Conservation (phyloP, 1,140 invertebrate species). For the Diorhabda carinulata region DNA sequence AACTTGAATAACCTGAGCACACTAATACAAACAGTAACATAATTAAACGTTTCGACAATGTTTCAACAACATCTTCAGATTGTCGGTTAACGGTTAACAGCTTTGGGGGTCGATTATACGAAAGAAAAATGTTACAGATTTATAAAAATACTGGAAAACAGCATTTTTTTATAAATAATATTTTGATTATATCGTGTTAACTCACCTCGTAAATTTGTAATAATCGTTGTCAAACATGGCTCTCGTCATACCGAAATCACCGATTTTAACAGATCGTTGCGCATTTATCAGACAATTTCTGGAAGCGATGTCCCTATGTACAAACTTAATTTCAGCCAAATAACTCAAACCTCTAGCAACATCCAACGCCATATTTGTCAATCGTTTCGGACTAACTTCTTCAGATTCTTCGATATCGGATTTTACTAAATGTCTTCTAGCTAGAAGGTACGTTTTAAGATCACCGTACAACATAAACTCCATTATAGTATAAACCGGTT, state of each 20-base stretch:
- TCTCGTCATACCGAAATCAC: conserved; percentile 91
- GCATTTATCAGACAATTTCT: conserved; percentile 86
- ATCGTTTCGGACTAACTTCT: conserved; percentile 69
- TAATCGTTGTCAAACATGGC: conserved; percentile 86
- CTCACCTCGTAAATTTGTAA: conserved; percentile 71
- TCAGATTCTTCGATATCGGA: conserved; percentile 66
- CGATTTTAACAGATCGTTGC: conserved; percentile 77
- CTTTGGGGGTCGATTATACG: no score
- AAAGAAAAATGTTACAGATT: no score
- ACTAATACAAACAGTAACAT: no score
- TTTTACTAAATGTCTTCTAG: conserved; percentile 75
- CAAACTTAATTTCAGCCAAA: conserved; percentile 73
- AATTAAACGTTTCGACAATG: no score
- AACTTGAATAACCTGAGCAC: no score
- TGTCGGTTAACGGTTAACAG: no score
- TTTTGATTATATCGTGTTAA: no score
- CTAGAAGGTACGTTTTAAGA: conserved; percentile 82
- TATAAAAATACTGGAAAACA: no score
- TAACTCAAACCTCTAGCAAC: conserved; percentile 81
- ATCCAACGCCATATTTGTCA: conserved; percentile 84
- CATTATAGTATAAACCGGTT: conserved; percentile 87
- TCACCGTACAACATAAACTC: conserved; percentile 93
- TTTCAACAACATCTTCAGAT: no score
- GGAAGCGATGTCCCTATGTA: conserved; percentile 82
- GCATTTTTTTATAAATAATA: no score